Base-by-base conservation (phyloP, 2,888 invertebrate species). In the Julus scandinavius region DNA sequence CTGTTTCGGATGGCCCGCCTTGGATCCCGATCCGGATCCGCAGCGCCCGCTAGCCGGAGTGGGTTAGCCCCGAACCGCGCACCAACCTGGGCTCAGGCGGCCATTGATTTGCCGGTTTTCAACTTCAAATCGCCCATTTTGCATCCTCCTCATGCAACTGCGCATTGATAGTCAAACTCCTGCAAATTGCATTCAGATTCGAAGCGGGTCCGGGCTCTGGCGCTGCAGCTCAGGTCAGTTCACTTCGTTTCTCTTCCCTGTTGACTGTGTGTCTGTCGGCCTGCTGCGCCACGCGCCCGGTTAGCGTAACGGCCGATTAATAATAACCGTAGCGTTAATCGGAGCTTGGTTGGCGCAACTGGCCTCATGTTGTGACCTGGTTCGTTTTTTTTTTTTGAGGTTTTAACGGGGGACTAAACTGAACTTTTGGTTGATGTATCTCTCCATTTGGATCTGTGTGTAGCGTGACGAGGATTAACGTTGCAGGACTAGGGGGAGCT, bases 41-140 rank as follows among this genome's bases (percentile, higher is more conserved):
- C 20, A 15, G 15, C 40, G 72, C 72, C 72, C 85, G 9, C 20
- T 7, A 72, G 85, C 85, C 49, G 85, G 85, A 85, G 49, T 85
- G 41, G 85, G 41, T 85, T 85, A 85, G 85, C n/a, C 45, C 72
- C 11, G n/a, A 85, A 15, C 7, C 85, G 38, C 11, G 45, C 49
- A 41, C 85, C 45, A 49, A 49, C 85, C 85, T 41, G 20, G 85
- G 85, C 45, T 41, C 49, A 41, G 49, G 85, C 41, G 49, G 85
- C 85, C 85, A 49, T 85, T 85, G 85, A 85, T 41, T 85, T 85
- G 85, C 49, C 85, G 41, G 45, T 85, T 85, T 41, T 49, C 41
- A 85, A 85, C 45, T 85, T 85, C 41, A 85, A 85, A 85, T 85
- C 49, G 45, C 41, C 85, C 85, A 85, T 85, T 85, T 85, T 85